These are phyloP conservation scores for Picus viridis DNA, from an alignment of 2,797 vertebrate genomes.

Conservation along the genomic window DNA sequence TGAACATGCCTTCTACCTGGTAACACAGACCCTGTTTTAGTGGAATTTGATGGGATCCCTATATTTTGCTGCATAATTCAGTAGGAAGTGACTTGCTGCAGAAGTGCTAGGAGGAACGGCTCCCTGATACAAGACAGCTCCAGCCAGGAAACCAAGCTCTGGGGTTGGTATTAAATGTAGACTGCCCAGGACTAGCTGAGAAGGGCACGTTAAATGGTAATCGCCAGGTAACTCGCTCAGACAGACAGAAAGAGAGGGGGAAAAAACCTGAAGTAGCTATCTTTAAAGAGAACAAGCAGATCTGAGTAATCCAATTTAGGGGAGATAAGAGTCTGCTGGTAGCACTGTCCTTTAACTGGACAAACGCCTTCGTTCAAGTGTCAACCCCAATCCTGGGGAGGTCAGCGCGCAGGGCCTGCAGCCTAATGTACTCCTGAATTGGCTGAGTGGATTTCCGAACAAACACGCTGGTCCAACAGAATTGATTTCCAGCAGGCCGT, in stretches of 20 bases:
- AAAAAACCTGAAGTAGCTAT: constrained; percentile 76
- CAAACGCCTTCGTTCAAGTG: constrained; percentile 84
- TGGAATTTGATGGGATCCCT: fast-evolving
- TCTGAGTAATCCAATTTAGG: constrained; percentile 87
- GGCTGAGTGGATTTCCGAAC: constrained; percentile 82
- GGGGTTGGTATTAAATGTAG: not conserved
- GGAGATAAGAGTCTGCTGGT: constrained; percentile 84
- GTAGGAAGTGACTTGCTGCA: not conserved
- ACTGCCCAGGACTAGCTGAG: constrained; percentile 50
- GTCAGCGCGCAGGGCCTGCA: constrained; percentile 77
- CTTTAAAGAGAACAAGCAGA: constrained; percentile 87
- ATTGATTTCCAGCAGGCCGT: constrained; percentile 82
- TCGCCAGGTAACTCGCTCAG: constrained; percentile 79
- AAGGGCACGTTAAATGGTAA: constrained; percentile 71
- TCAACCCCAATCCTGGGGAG: constrained; percentile 85
- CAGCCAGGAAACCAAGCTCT: not conserved
- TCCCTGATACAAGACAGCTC: not conserved
- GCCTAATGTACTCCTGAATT: constrained; percentile 85
- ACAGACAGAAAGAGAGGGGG: constrained; percentile 69
- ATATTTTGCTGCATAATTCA: fast-evolving
- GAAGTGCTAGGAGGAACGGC: not conserved
- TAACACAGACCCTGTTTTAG: not conserved
- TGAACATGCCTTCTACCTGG: fast-evolving
- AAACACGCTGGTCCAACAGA: constrained; percentile 79
- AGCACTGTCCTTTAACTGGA: constrained; percentile 85